Base-by-base conservation (phyloP, 2,797 vertebrate species). In the Sparidentex hasta region DNA sequence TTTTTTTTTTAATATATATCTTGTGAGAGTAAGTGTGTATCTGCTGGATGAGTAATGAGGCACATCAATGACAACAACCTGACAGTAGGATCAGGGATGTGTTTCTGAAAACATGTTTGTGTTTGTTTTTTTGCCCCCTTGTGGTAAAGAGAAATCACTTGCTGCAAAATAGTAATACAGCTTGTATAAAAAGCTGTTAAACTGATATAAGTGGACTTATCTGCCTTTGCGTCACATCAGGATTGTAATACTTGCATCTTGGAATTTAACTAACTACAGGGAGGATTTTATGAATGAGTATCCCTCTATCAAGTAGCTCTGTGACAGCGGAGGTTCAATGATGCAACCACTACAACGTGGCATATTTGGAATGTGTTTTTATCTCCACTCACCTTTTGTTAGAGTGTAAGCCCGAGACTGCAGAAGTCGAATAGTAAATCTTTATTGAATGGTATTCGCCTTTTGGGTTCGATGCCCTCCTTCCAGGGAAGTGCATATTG, bases 381-480 rank as follows among this genome's bases (percentile, higher is more conserved):
- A 29, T 58, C 9, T 25, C 2, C 47, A 50, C n/a, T 63, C 38
- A 50, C 3, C 5, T 23, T 41, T 69, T 25, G n/a, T n/a, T 47
- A 41, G 11, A 46, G 27, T 66, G 54, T 55, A 75, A 4, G 4
- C 69, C 23, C 38, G 55, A 48, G 7, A 44, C 25, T 61, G 51
- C 44, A 57, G 23, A 81, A 77, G 74, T 33, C 66, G 14, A 71
- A 61, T 3, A 29, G n/a, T 27, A 25, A 64, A 64, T 66, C 55
- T 43, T 58, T 61, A 11, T 55, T n/a, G 54, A 55, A 62, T 64
- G 57, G 13, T 71, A 47, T 74, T 83, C 54, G n/a, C 68, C 20
- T 73, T 70, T 77, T 70, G 50, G 61, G 61, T 70, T 43, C 8
- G 29, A 74, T 78, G 78, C 54, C 59, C 70, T 72, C 63, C 23